Percentiles rank a stretch among this genome's conserved stretches.
These are phyloP conservation scores for Xenopus laevis DNA, from an alignment of 2,113 vertebrate genomes.

Conservation along the genomic window DNA sequence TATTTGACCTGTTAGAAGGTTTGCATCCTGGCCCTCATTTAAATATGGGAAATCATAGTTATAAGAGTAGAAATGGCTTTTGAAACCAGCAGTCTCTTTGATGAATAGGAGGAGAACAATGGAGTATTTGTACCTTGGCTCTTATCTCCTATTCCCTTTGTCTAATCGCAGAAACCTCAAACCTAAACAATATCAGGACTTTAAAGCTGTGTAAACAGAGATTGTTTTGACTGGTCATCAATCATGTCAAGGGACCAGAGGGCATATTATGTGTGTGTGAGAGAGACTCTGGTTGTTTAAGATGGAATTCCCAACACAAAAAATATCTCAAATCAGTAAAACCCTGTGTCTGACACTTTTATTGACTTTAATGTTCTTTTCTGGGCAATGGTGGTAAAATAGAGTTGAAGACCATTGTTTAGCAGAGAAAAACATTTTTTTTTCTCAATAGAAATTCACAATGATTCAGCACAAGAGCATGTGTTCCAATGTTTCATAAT, in stretches of 20 bases:
- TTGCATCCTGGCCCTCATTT: constrained; percentile 22
- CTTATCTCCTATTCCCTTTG: constrained; percentile 65
- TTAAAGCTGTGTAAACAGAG: constrained; percentile 75
- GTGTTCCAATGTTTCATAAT: no score
- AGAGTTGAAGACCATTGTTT: neutral
- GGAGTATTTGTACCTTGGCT: constrained; percentile 39
- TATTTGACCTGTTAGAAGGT: constrained; percentile 27
- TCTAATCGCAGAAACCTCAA: constrained; percentile 66
- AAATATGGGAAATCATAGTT: constrained; percentile 30
- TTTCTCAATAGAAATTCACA: neutral
- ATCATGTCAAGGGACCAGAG: constrained; percentile 69
- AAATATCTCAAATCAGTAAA: constrained; percentile 76
- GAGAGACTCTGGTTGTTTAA: constrained; percentile 67
- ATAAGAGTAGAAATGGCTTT: neutral
- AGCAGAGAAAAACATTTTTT: neutral
- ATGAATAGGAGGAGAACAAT: constrained; percentile 50
- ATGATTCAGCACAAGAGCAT: no score
- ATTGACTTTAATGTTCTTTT: constrained; percentile 60
- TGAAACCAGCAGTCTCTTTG: constrained; percentile 45
- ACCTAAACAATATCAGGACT: constrained; percentile 61
- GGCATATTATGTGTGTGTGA: constrained; percentile 67
- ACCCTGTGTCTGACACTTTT: constrained; percentile 71
- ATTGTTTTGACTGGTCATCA: constrained; percentile 76
- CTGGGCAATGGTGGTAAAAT: neutral
- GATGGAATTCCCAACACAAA: constrained; percentile 67